Conservation (phyloP, 2,797 vertebrate species). For the Phrynocephalus forsythii region DNA sequence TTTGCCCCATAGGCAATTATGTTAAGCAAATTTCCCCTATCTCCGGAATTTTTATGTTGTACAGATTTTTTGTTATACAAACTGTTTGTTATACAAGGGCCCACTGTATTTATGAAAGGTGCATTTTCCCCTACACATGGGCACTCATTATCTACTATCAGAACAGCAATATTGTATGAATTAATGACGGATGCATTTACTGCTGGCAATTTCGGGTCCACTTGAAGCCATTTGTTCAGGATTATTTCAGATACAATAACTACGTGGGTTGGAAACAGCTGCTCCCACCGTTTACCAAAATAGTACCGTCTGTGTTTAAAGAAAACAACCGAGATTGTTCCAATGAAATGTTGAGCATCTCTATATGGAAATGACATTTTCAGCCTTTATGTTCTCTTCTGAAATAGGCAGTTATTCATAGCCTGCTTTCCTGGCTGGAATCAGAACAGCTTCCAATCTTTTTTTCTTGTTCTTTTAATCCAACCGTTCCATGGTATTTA, state of each 20-base stretch:
- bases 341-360: conserved; percentile 37
- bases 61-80: no score
- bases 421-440: not conserved
- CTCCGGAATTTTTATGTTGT: no score
- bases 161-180: conserved; percentile 14
- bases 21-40: no score
- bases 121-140: not conserved
- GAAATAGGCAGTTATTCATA: conserved; percentile 21
- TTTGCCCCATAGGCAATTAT: no score
- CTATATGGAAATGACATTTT: conserved; percentile 35
- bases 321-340: conserved; percentile 26
- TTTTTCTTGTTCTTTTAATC: conserved; percentile 10
- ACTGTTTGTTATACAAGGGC: no score
- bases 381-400: not conserved
- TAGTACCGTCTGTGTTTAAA: conserved; percentile 34
- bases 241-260: conserved; percentile 40
- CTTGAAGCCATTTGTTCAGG: conserved; percentile 25
- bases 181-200: conserved; percentile 37
- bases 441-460: not conserved
- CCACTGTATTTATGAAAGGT: not conserved
- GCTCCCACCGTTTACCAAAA: not conserved
- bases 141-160: conserved; percentile 25
- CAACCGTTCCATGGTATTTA: not conserved
- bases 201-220: conserved; percentile 46
- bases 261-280: conserved; percentile 14